Evolutionary conservation across 2,797 vertebrate genomes (phyloP), one percentile per base, ranked within the genome.

Genomic region (Fistularia tabacaria): DNA sequence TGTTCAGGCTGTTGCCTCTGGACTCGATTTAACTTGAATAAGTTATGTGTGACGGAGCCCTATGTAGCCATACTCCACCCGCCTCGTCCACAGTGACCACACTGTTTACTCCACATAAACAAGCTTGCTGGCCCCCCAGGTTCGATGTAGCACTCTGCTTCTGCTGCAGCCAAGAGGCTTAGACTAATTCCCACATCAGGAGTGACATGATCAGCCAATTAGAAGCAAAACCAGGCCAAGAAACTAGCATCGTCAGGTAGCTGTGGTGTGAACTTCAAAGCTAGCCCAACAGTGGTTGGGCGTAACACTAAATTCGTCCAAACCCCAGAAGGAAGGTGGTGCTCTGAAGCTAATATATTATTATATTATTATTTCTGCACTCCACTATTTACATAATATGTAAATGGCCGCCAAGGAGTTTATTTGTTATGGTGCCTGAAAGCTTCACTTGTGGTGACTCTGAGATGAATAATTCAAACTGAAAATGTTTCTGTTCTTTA

Each of bases 91-190:
- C 84, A 87, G 74, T 57, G 74, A 89, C 88, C 88, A 87, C 88
- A 87, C 80, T 89, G 86, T 90, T 89, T 88, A 85, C 88, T 77
- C 76, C 79, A 59, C 80, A 81, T 85, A 87, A 89, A 90, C 88
- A 88, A 76, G 80, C 73, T 40, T 37, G 58, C 69, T 57, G 59
- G 67, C 77, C 84, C 83, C 85, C 80, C 77, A 66, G 64, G 76
- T 81, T 78, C 51, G 64, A 81, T 77, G 77, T 57, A 54, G 80
- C 70, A 10, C 73, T 59, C 61, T 13, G 61, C 82, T 73, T 56
- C 77, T 46, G 66, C 62, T 39, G 36, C 59, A 1, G 68, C 67
- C 12, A 52, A 66, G 66, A 71, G 62, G 46, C 54, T 71, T 63
- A 49, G 58, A 69, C 76, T 76, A 82, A 82, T 87, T 87, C 77